Conservation (phyloP, 2,113 vertebrate genomes). For the Noctilio leporinus region DNA sequence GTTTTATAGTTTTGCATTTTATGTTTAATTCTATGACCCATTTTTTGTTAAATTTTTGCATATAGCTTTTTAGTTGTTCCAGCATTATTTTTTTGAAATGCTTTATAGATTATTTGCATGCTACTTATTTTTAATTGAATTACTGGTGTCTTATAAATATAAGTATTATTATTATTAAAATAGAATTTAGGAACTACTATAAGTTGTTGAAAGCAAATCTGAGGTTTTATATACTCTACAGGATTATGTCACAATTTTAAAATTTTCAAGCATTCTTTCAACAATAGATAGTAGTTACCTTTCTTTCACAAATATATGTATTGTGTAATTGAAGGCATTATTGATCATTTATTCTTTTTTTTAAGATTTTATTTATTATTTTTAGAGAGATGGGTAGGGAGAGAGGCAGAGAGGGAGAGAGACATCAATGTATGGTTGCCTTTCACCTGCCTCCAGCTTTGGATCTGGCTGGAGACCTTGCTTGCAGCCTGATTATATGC, state of each 20-base stretch:
- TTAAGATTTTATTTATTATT: too few species aligned
- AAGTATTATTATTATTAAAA: background rate
- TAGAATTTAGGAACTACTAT: background rate
- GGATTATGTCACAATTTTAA: background rate
- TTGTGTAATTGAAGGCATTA: background rate
- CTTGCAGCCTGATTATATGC: too few species aligned
- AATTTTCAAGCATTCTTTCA: background rate
- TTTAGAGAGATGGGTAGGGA: too few species aligned
- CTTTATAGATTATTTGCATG: background rate
- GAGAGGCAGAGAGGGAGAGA: too few species aligned
- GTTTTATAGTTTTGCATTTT: background rate
- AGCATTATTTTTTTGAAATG: background rate
- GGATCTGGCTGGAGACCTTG: too few species aligned
- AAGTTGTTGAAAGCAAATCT: background rate
- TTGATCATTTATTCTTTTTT: background rate
- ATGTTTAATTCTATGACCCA: background rate
- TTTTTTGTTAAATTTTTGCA: background rate
- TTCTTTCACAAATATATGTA: background rate
- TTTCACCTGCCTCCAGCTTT: too few species aligned
- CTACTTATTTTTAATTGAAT: slow-evolving; percentile 3
- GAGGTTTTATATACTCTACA: background rate
- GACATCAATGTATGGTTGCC: too few species aligned
- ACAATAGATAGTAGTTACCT: background rate
- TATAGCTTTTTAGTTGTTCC: background rate
- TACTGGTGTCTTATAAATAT: background rate